These are phyloP conservation scores for Parelbella ahira DNA, from an alignment of 2,888 invertebrate genomes.

Conservation along the genomic window DNA sequence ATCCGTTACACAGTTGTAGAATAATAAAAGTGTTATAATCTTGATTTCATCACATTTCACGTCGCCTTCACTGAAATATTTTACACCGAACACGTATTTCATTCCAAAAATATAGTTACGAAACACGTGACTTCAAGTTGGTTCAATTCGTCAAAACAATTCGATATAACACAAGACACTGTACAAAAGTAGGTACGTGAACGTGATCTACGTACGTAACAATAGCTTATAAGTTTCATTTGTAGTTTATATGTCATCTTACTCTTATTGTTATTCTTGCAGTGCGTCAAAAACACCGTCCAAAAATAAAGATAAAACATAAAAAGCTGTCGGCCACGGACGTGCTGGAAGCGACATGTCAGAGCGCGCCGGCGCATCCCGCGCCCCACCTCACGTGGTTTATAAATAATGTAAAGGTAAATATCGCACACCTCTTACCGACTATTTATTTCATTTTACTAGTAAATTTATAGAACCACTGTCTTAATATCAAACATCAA, in stretches of 20 bases:
- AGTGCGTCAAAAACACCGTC: constrained; percentile 85
- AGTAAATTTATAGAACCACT: no score
- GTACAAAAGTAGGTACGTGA: constrained; percentile 2
- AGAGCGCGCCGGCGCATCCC: constrained; percentile 85
- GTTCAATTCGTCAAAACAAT: constrained; percentile 15
- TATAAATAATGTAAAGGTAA: constrained; percentile 86
- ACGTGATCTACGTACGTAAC: constrained; percentile 6
- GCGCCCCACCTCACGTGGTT: constrained; percentile 89
- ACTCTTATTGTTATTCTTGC: constrained; percentile 15
- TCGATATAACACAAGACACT: not conserved
- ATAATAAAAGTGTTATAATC: no score
- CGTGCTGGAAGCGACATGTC: constrained; percentile 86
- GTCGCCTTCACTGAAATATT: no score
- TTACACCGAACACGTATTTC: constrained; percentile 4
- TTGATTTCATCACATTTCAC: no score
- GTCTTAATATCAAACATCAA: no score
- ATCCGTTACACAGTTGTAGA: no score
- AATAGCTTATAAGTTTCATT: not conserved
- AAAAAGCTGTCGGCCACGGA: constrained; percentile 84
- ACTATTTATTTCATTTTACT: no score
- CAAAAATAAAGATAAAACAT: constrained; percentile 86
- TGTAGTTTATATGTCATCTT: no score
- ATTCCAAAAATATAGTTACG: not conserved
- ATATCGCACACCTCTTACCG: constrained; percentile 1
- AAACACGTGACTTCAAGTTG: not conserved